Evolutionary conservation across 2,888 invertebrate species (phyloP).

Genomic region (Pocota personata): DNA sequence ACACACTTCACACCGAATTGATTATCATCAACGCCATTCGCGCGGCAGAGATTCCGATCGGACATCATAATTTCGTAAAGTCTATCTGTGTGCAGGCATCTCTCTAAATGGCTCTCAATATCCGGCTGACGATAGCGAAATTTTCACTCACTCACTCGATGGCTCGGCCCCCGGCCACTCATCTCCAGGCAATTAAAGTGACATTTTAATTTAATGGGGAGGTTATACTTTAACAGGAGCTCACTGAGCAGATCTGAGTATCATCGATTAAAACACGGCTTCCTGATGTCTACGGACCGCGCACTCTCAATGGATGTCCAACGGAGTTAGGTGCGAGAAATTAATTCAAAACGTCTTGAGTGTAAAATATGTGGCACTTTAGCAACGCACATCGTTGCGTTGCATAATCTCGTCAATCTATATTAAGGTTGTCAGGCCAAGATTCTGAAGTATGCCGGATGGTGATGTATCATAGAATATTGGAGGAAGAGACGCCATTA

Average conservation of each 20-base stretch:
- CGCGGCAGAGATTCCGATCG: slow-evolving; percentile 57
- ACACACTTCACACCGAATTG: slow-evolving; percentile 64
- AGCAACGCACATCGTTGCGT: slow-evolving; percentile 37
- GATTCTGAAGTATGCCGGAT: slow-evolving; percentile 18
- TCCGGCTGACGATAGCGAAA: slow-evolving; percentile 60
- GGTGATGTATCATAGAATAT: neutral
- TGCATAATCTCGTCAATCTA: slow-evolving; percentile 62
- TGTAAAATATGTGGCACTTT: slow-evolving; percentile 51
- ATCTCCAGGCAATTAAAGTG: slow-evolving; percentile 65
- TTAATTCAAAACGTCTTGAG: slow-evolving; percentile 64
- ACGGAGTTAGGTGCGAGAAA: slow-evolving; percentile 55
- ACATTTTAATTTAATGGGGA: slow-evolving; percentile 72
- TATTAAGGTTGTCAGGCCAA: slow-evolving; percentile 24
- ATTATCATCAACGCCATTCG: slow-evolving; percentile 55
- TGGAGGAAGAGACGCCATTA: neutral
- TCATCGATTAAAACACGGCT: slow-evolving; percentile 53
- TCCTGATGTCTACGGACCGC: slow-evolving; percentile 24
- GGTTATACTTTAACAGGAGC: slow-evolving; percentile 60
- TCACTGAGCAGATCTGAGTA: slow-evolving; percentile 32
- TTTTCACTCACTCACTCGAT: slow-evolving; percentile 32
- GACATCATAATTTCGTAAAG: slow-evolving; percentile 62
- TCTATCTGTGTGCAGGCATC: slow-evolving; percentile 57
- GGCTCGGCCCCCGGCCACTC: slow-evolving; percentile 31
- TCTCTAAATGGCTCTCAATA: slow-evolving; percentile 67
- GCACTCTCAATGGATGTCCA: slow-evolving; percentile 24